These are phyloP conservation scores for Artemia franciscana DNA, from an alignment of 1,140 invertebrate species.

Conservation along the genomic window DNA sequence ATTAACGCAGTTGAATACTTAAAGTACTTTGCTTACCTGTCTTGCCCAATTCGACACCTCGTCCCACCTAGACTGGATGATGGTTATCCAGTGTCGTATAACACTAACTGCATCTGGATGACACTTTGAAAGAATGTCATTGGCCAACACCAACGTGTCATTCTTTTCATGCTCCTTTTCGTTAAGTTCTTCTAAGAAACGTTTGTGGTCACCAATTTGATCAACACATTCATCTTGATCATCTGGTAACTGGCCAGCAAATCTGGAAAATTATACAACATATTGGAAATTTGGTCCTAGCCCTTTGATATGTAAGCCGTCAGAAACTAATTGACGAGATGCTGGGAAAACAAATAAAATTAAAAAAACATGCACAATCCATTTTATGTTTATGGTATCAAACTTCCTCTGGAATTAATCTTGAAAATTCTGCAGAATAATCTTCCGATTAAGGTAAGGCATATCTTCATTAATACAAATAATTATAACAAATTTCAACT, in stretches of 20 bases:
- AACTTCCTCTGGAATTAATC: no score
- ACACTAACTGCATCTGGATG: conserved; percentile 81
- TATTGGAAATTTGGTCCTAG: no score
- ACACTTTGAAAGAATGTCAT: conserved; percentile 63
- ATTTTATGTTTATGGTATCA: no score
- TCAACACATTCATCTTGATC: conserved; percentile 65
- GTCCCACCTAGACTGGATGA: conserved; percentile 88
- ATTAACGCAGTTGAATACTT: no score
- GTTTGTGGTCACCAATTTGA: conserved; percentile 61
- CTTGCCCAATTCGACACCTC: conserved; percentile 59
- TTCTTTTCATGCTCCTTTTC: conserved; percentile 68
- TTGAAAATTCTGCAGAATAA: no score
- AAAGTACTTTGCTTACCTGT: conserved; percentile 16
- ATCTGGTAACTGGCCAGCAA: conserved; percentile 64
- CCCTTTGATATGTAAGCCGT: no score
- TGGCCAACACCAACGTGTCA: conserved; percentile 61
- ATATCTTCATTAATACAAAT: no score
- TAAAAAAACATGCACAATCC: no score
- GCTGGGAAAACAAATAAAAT: no score
- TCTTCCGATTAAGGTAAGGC: no score
- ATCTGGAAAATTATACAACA: conserved; percentile 30
- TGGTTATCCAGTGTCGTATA: conserved; percentile 92
- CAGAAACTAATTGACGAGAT: no score
- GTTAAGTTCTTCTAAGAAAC: conserved; percentile 55
- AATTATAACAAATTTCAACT: no score